Evolutionary conservation across 2,113 vertebrate species (phyloP).

Genomic region (Chamaetylas fuelleborni): DNA sequence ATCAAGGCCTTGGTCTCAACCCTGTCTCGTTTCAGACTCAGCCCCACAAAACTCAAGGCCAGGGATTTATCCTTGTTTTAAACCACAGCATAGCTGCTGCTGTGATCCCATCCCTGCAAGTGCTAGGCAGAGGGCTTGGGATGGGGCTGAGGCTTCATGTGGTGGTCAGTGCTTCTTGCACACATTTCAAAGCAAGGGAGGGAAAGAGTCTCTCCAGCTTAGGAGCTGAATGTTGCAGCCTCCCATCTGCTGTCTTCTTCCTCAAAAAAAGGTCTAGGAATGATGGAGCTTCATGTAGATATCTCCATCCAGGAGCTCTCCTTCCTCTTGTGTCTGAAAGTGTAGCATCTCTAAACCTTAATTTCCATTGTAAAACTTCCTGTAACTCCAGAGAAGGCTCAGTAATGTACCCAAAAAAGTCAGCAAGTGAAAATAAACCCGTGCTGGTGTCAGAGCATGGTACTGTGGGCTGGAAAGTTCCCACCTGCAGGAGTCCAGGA

Average conservation of each 20-base stretch:
- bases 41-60: background rate
- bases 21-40: background rate
- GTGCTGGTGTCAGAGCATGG: background rate
- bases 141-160: accelerated
- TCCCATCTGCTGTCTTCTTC: background rate
- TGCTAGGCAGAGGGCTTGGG: accelerated
- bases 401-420: background rate
- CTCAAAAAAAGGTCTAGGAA: background rate
- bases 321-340: background rate
- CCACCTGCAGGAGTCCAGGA: background rate
- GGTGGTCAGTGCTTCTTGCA: background rate
- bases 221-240: background rate
- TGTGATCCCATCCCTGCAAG: background rate
- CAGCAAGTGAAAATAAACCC: background rate
- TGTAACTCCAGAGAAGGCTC: background rate
- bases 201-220: background rate
- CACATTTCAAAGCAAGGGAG: background rate
- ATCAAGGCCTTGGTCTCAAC: background rate
- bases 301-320: background rate
- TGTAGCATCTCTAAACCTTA: background rate
- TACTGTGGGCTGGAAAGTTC: background rate
- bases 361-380: background rate
- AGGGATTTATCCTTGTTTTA: background rate
- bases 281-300: background rate
- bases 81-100: background rate